These are phyloP conservation scores for Odontothrips loti DNA, from an alignment of 2,888 invertebrate genomes.

Conservation along the genomic window DNA sequence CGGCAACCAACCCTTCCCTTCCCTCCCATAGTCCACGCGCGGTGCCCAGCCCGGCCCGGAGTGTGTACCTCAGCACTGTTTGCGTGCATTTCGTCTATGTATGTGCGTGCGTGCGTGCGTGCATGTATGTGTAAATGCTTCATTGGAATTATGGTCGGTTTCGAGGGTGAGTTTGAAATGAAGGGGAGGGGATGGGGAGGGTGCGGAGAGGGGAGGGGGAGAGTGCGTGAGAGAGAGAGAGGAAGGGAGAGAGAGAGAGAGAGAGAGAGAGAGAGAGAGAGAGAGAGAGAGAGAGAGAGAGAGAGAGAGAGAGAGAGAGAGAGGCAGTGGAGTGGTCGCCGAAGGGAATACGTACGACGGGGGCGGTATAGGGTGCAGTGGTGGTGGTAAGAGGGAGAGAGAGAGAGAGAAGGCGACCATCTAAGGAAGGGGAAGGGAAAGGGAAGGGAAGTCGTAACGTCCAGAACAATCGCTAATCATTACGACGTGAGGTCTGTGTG, in stretches of 20 bases:
- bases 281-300: background rate
- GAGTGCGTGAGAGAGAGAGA: background rate
- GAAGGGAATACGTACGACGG: background rate
- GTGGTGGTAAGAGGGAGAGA: background rate
- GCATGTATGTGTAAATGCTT: constrained; percentile 26
- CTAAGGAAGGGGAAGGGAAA: background rate
- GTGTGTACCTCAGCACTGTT: background rate
- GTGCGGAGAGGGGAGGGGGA: background rate
- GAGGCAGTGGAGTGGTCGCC: background rate
- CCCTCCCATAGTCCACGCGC: background rate
- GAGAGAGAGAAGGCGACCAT: background rate
- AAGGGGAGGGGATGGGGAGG: background rate
- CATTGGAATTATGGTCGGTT: constrained; percentile 26
- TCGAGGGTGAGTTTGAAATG: background rate
- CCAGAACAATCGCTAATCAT: constrained; percentile 26
- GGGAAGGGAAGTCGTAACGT: constrained; percentile 21
- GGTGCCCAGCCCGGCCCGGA: too few relatives aligned
- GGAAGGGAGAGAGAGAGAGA: background rate
- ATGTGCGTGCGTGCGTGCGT: constrained; percentile 3
- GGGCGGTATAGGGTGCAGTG: background rate
- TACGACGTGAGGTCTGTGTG: constrained; percentile 8
- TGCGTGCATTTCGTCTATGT: constrained; percentile 10
- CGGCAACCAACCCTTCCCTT: background rate
- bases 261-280: background rate
- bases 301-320: background rate